Base-by-base conservation (phyloP, 2,797 vertebrate genomes). In the Loriculus beryllinus region DNA sequence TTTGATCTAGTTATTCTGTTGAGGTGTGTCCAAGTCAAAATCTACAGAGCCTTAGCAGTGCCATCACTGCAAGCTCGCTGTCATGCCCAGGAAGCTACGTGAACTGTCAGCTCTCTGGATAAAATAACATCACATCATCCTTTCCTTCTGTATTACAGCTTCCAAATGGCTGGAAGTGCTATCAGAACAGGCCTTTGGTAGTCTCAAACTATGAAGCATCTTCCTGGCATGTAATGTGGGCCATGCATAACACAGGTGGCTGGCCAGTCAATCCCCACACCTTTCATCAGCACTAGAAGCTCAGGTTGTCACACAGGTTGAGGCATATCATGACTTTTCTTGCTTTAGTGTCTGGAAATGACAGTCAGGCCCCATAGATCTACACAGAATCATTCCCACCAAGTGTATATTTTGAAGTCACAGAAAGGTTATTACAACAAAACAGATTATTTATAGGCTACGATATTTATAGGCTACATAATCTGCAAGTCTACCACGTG, bases 151-250 rank as follows among this genome's bases (percentile, higher is more conserved):
- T 39, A 7, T 60, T 33, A 26, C 31, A 42, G 14, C 37, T 68
- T 69, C 54, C 81, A 52, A 18, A 23, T 1, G 1, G 11, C 49
- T 15, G 23, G 7, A 48, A 68, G 19, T 2, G 4, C 28, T 54
- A 43, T 31, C 51, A 47, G 60, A 31, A 52, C 9, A 7, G 31
- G 29, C 10, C 26, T 84, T 31, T 14, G 6, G 40, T 28, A 69
- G 23, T 5, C 35, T 67, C 22, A 54, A 6, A 6, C 10, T 6
- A 20, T 6, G 17, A 77, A 57, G 25, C 20, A 63, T 10, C 7
- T 75, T 3, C 18, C 15, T n/a, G 14, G 28, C 52, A 23, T 0
- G 0, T 7, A 29, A 22, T 8, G 1, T 11, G 25, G 37, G 48
- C n/a, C 12, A 5, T 12, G 43, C 6, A 14, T 20, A 63, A 11